A percentile compares a stretch with the other conserved stretches of the same genome.
Conservation (phyloP, 2,113 vertebrate species). For the Sterrhoptilus dennistouni region DNA sequence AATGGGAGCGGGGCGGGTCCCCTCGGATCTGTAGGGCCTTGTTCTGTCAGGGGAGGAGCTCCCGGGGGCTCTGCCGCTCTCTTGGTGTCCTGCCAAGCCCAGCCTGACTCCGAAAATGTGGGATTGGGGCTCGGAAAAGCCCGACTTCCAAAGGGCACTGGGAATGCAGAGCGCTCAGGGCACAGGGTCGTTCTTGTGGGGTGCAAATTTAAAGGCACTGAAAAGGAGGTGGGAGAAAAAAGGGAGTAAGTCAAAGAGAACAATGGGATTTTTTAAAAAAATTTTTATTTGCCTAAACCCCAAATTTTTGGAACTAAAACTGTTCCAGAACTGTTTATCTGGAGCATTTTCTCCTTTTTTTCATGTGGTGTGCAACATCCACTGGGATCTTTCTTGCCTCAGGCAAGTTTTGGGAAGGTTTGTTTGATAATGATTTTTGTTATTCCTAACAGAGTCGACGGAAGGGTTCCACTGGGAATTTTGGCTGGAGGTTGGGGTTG, state of each 20-base stretch:
- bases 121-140: not conserved
- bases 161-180: not conserved
- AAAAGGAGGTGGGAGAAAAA: not conserved
- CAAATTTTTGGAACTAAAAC: not conserved
- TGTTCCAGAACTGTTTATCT: not conserved
- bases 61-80: not conserved
- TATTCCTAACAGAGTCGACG: not conserved
- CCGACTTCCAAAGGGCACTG: rapidly evolving
- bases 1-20: not conserved
- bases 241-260: not conserved
- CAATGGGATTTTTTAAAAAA: not conserved
- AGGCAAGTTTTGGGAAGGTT: not conserved
- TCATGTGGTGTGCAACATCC: not conserved
- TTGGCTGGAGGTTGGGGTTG: not conserved
- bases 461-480: not conserved
- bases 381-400: not conserved
- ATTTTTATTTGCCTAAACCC: not conserved
- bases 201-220: not conserved
- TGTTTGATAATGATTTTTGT: not conserved
- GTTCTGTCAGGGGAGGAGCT: not conserved
- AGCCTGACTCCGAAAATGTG: not conserved
- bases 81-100: not conserved
- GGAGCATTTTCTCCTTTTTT: not conserved
- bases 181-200: not conserved
- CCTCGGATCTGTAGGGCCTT: not conserved